Base-by-base conservation (phyloP, 2,888 invertebrate genomes). In the Keiferia lycopersicella region DNA sequence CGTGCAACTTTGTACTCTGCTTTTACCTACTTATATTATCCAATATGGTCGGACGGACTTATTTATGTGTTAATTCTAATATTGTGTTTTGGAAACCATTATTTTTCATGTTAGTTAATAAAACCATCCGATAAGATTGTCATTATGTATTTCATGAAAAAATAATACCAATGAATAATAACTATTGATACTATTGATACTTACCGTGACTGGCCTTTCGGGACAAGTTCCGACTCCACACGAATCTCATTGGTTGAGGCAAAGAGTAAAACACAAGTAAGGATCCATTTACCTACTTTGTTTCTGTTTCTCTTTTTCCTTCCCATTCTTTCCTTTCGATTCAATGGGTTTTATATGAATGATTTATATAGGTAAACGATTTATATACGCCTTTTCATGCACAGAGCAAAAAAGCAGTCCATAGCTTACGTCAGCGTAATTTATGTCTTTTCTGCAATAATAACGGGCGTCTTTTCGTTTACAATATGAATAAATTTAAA, bases 401-500 rank as follows among this genome's bases (percentile, higher is more conserved):
- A 34, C 14, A 2, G 6, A 26, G n/a, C n/a, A 26, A 56, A 56
- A 1, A 56, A 30, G 14, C 26, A 34, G n/a, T 4, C 14, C 8
- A 30, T n/a, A 7, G 56, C 51, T 53, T 34, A 34, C 56, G 34
- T 56, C 34, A 12, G 16, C 51, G 26, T 53, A 56, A 34, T 56
- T 56, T 34, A 56, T 56, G 16, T 56, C 58, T 38, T 58, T 57
- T 26, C 26, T 39, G 7, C 39, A 38, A n/a, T 38, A 4, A 39
- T 39, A 20, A 58, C 14, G 58, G 38, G 39, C 39, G 58, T 39
- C 39, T 58, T 58, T 56, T 58, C 18, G 38, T 20, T 34, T 16
- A n/a, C 26, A 34, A 58, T 39, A 58, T 58, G 39, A 58, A 58
- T 58, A 22, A 58, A 58, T 58, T 39, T 58, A 16, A 58, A 58